phyloP scores from a whole-genome alignment of 1,140 invertebrate species.

The Cyphomyrmex costatus region DNA sequence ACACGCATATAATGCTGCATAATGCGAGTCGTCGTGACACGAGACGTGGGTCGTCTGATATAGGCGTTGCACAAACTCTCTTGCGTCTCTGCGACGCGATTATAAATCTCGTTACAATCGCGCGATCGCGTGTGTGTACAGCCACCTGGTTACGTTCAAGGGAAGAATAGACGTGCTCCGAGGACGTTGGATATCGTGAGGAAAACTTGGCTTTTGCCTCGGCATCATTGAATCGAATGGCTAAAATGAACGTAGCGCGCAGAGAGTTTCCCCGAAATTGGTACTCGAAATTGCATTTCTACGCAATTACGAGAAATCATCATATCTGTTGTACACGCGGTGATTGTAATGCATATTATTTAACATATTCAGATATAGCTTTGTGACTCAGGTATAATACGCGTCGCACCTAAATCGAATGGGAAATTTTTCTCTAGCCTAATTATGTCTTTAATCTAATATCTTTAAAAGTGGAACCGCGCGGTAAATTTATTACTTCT shows the following conservation, averaged over 20 bases:
- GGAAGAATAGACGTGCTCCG: neutral
- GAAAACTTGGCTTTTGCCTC: neutral
- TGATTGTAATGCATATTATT: neutral
- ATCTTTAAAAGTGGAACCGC: neutral
- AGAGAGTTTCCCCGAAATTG: neutral
- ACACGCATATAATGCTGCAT: slow-evolving; percentile 76
- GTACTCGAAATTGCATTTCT: slow-evolving; percentile 23
- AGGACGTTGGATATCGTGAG: slow-evolving; percentile 17
- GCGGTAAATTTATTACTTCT: neutral
- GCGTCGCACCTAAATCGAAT: neutral
- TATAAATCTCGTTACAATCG: slow-evolving; percentile 76
- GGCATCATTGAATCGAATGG: neutral
- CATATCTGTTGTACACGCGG: neutral
- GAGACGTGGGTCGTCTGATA: slow-evolving; percentile 71
- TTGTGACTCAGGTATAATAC: neutral
- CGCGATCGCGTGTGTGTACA: slow-evolving; percentile 13
- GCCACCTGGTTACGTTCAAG: slow-evolving; percentile 43
- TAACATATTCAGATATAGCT: neutral
- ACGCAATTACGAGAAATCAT: neutral
- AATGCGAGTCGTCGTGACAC: slow-evolving; percentile 73
- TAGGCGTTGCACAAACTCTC: slow-evolving; percentile 69
- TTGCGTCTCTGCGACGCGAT: slow-evolving; percentile 61
- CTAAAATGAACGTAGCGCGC: neutral
- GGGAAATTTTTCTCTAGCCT: neutral
- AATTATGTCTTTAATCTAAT: slow-evolving; percentile 16